These are phyloP conservation scores for Lanius ludovicianus DNA, from an alignment of 2,113 vertebrate genomes.

Conservation along the genomic window DNA sequence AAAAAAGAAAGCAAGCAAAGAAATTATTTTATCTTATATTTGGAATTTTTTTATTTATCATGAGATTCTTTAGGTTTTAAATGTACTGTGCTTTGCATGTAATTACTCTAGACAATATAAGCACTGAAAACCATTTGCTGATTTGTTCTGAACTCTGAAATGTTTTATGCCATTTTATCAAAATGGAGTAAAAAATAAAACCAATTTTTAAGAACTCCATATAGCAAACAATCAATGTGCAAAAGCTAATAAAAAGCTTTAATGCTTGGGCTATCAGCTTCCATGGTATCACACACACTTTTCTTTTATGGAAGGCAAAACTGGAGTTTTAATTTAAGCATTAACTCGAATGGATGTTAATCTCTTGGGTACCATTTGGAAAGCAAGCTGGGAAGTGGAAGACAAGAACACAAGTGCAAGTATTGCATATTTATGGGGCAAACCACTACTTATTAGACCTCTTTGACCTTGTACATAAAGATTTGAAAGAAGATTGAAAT, in stretches of 20 bases:
- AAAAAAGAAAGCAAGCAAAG: neutral
- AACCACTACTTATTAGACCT: neutral
- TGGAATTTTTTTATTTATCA: neutral
- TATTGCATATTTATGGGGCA: neutral
- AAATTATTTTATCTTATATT: neutral
- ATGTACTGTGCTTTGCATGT: neutral
- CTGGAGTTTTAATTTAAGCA: conserved; percentile 6
- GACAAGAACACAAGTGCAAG: neutral
- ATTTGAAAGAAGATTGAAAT: neutral
- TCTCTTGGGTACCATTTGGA: neutral
- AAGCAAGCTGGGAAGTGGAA: neutral
- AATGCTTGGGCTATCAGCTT: neutral
- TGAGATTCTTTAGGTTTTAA: neutral
- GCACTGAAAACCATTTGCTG: neutral
- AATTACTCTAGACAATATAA: neutral
- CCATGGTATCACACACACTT: neutral
- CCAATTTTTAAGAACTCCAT: neutral
- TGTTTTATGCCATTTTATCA: neutral
- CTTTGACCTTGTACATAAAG: neutral
- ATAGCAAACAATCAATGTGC: neutral
- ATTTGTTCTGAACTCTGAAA: neutral
- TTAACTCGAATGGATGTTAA: conserved; percentile 42
- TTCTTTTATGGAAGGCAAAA: neutral
- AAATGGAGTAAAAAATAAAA: neutral
- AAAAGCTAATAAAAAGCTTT: conserved; percentile 19